Base-by-base conservation (phyloP, 2,888 invertebrate genomes). In the Diogma glabrata region DNA sequence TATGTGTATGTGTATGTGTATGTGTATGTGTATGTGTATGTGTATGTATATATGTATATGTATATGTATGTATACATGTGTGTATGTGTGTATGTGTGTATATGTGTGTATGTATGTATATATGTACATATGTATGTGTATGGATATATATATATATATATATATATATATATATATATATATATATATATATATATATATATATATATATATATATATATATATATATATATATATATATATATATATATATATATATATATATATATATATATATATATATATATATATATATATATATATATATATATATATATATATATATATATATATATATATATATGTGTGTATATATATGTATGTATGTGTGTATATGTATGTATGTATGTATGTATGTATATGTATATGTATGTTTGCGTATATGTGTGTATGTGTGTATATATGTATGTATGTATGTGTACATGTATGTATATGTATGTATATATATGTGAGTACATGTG, bases 81-180 rank as follows among this genome's bases (percentile, higher is more conserved):
- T 33, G 14, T 33, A 33, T 33, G 14, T 33, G 14, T 10, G 14
- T 10, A 33, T 33, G 14, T 33, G 14, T 33, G 14, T 33, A 33
- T 33, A 33, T 33, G 14, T 33, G 14, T 33, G 14, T 33, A 33
- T 33, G 14, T 33, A 33, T 33, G 14, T 33, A 8, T 33, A 33
- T 33, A 33, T 33, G 14, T 33, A 8, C 14, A 33, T 33, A 33
- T 33, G 14, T 33, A 33, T 33, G 14, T 33, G 10, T 33, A 33
- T 33, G 14, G 12, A 33, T 33, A 33, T 8, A 33, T 33, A 33
- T 33, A 33, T 33, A 33, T 33, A 33, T 33, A 33, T 33, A 33
- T 33, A 33, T 33, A 33, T 33, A 33, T 33, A 33, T 33, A 33
- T 33, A 33, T 33, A 33, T 33, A 33, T 33, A 33, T 33, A 33